phyloP scores from a whole-genome alignment of 2,888 invertebrate species.

The Lucinisca nassula region DNA sequence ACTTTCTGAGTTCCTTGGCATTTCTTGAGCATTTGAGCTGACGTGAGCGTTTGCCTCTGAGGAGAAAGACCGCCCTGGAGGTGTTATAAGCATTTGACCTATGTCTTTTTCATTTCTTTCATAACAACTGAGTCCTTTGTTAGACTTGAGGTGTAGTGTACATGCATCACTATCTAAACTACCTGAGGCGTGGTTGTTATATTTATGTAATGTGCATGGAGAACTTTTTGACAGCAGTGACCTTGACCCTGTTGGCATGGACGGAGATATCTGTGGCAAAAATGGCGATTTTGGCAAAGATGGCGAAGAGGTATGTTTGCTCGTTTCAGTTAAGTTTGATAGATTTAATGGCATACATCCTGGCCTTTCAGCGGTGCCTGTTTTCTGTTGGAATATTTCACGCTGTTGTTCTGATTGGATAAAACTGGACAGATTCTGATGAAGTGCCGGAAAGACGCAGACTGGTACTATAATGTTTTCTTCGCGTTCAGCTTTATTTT shows the following conservation, averaged over 20 bases:
- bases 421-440: too few species aligned
- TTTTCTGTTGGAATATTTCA: too few species aligned
- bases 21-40: too few species aligned
- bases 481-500: not conserved
- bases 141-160: too few species aligned
- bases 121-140: too few species aligned
- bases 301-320: not conserved
- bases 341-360: not conserved
- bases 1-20: too few species aligned
- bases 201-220: slow-evolving; percentile 8
- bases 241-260: not conserved
- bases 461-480: not conserved
- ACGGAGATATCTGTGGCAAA: not conserved
- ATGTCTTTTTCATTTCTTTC: too few species aligned
- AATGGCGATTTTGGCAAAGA: slow-evolving; percentile 16
- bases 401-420: too few species aligned
- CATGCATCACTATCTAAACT: too few species aligned
- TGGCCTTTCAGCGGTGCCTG: not conserved
- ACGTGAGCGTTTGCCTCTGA: too few species aligned
- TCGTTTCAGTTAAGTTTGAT: not conserved
- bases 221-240: not conserved
- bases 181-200: not conserved
- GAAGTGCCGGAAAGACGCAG: not conserved
- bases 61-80: too few species aligned
- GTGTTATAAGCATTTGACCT: too few species aligned